These are phyloP conservation scores for Aquatica leii DNA, from an alignment of 2,888 invertebrate species.

Conservation along the genomic window DNA sequence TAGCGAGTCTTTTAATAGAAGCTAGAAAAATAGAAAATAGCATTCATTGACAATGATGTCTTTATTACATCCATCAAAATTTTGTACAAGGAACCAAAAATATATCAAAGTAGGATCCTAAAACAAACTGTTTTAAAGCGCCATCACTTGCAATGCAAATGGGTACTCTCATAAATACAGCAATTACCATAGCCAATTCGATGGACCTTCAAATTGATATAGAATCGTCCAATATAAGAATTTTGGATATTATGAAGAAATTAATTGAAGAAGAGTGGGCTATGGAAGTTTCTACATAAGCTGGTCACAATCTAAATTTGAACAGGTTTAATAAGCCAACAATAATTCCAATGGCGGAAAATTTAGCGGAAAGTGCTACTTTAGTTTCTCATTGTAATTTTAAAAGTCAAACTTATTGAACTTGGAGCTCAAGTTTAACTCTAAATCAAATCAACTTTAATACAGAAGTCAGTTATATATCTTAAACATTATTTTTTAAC, in stretches of 20 bases:
- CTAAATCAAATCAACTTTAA: no score
- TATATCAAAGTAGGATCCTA: no score
- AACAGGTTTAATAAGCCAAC: background rate
- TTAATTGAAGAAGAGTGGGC: background rate
- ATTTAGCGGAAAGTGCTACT: background rate
- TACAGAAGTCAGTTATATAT: no score
- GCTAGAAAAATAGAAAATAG: background rate
- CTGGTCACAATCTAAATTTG: background rate
- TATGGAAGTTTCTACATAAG: background rate
- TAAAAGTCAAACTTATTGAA: no score
- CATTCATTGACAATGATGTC: background rate
- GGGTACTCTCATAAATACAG: background rate
- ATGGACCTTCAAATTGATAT: no score
- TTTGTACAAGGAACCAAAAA: no score
- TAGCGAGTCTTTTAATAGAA: background rate
- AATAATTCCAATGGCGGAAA: background rate
- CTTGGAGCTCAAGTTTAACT: no score
- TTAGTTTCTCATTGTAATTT: no score
- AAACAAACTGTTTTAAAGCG: no score
- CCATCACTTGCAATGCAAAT: background rate
- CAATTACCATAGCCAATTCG: no score
- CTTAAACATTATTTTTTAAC: no score
- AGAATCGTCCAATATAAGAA: no score
- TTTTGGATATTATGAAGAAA: background rate
- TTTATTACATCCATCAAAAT: background rate